Evolutionary conservation across 2,113 vertebrate genomes (phyloP), one percentile per base, ranked within the genome.

Genomic region (Etheostoma spectabile): DNA sequence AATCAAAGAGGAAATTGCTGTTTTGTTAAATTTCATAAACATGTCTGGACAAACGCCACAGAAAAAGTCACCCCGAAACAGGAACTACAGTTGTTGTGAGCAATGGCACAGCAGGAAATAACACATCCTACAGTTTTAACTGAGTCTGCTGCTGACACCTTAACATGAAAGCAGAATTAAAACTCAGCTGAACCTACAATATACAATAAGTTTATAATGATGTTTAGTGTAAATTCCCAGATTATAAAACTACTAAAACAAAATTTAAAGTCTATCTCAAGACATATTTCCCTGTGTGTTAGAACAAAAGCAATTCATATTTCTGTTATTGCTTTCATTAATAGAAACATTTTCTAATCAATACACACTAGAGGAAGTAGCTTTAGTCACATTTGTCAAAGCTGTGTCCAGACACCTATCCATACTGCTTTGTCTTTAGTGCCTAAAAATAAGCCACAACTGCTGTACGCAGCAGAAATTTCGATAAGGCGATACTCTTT

Each of bases 91-190:
- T 56, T 55, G 15, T 63, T 63, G 59, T 66, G n/a, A 49, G 51
- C 49, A 19, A 27, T 19, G 8, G 16, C 19, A 42, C 38, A 60
- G 46, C 87, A 92, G 88, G 91, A 92, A 93, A 92, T 89, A 89
- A 91, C 82, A 90, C 81, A 86, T 83, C 60, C 13, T 57, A 68
- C 60, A 35, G 24, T 4, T 61, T 63, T 6, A 35, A 46, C 61
- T 0, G 15, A 42, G 64, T 84, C 80, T 79, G 75, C 74, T 83
- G 77, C 72, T 77, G 81, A 86, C 66, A 55, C n/a, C 2, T 19
- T 38, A 30, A 46, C 51, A 56, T 21, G 27, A 67, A 82, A 83
- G 52, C 45, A 38, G 38, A 73, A 74, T 72, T 30, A 56, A 62
- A 64, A 67, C 53, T 12, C 48, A 68, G 48, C 38, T 21, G 13